A percentile compares a stretch with the other conserved stretches of the same genome.
Conservation (phyloP, 2,797 vertebrate genomes). For the Pterois miles region DNA sequence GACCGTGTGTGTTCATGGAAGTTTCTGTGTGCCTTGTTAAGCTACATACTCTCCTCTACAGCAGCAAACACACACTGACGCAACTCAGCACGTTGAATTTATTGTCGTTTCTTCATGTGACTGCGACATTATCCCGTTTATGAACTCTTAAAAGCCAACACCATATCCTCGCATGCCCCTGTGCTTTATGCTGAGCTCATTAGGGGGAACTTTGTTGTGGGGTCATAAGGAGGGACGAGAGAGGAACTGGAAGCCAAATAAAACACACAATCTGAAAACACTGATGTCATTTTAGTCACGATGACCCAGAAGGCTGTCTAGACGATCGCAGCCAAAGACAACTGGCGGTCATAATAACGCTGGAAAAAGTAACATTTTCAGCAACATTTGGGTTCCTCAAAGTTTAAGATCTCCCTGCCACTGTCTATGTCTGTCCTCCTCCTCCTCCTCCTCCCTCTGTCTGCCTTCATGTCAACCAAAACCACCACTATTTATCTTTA, state of each 20-base stretch:
- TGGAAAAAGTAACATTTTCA: conserved; percentile 64
- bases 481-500: conserved; percentile 67
- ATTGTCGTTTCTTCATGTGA: conserved; percentile 9
- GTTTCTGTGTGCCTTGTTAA: conserved; percentile 28
- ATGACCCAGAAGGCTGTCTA: conserved; percentile 65
- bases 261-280: conserved; percentile 64
- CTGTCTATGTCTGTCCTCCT: conserved; percentile 27
- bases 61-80: conserved; percentile 21
- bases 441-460: conserved; percentile 9
- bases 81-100: conserved; percentile 17
- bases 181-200: conserved; percentile 32
- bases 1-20: conserved; percentile 8
- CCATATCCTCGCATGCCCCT: conserved; percentile 15
- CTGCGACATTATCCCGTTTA: conserved; percentile 35
- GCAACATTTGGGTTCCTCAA: conserved; percentile 55
- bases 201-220: conserved; percentile 69
- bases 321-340: conserved; percentile 63
- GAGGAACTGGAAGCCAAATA: conserved; percentile 64
- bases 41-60: conserved; percentile 18
- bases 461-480: conserved; percentile 56
- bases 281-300: conserved; percentile 69
- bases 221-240: conserved; percentile 44
- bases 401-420: conserved; percentile 25
- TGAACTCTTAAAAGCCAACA: conserved; percentile 49
- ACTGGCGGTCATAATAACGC: conserved; percentile 1